Evolutionary conservation across 2,888 invertebrate genomes (phyloP), one percentile per base, ranked within the genome.

Genomic region (Capitulum mitella): DNA sequence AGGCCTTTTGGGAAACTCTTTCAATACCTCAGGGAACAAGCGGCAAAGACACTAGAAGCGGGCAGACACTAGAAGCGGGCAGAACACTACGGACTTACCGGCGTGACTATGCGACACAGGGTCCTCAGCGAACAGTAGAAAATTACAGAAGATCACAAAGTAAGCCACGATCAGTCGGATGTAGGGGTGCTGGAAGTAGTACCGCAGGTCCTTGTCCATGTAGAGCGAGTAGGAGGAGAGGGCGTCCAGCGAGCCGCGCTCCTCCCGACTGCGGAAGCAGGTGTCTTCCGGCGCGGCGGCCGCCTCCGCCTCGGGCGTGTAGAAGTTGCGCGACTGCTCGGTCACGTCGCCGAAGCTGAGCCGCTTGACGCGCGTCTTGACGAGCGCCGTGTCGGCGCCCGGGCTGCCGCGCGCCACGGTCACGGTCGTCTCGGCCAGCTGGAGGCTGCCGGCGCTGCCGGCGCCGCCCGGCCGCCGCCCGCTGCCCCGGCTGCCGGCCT

Each of bases 131-230:
- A 88, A 88, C 34, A 88, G 85, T 64, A 88, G 84, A 82, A 88
- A 88, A 83, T 88, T 88, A 83, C 87, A 87, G 82, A 88, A 86
- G 77, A 86, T 86, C 74, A 87, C 87, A 81, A 87, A 85, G 82
- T 87, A 87, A 14, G 87, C 86, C 78, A 87, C 84, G 82, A 86
- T 85, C n/a, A 88, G 84, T 32, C 88, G 83, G 40, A 86, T 84
- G 82, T 87, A 87, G 10, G 88, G 88, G 82, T 88, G 88, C 83
- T 88, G 88, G 83, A 88, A 87, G 83, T 86, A 87, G 83, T 87
- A 88, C 48, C 87, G 85, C 79, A 85, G 83, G 82, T 87, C 87
- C 80, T 85, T 85, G 79, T 85, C 85, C 85, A 87, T 86, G 81
- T 85, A 85, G 10, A 85, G 82, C 3, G 85, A 85, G 80, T 84